These are phyloP conservation scores for Artemia franciscana DNA, from an alignment of 1,140 invertebrate species.

Conservation along the genomic window DNA sequence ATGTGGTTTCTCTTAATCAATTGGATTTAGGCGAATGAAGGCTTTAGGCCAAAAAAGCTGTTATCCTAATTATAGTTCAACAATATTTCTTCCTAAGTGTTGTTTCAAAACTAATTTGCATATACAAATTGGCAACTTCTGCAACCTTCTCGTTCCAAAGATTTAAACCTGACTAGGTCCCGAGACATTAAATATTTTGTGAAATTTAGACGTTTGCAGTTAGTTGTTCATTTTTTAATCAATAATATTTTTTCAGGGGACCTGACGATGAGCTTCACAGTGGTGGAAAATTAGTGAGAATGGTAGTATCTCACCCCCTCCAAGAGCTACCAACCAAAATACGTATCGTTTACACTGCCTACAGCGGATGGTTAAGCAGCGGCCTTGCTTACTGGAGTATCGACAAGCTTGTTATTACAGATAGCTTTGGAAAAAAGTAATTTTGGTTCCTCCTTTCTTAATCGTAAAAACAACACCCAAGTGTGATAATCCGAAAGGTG, in stretches of 20 bases:
- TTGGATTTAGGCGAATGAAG: too few relatives aligned
- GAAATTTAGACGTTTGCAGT: too few relatives aligned
- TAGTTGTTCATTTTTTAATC: too few relatives aligned
- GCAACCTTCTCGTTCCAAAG: too few relatives aligned
- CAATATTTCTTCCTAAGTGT: too few relatives aligned
- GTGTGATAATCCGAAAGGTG: background rate
- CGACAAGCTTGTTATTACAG: conserved; percentile 55
- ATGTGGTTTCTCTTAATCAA: too few relatives aligned
- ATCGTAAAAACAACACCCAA: background rate
- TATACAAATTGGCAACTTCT: too few relatives aligned
- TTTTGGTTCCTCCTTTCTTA: conserved; percentile 11
- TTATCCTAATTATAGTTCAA: too few relatives aligned
- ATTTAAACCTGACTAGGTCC: too few relatives aligned
- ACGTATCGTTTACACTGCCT: conserved; percentile 59
- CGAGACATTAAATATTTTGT: too few relatives aligned
- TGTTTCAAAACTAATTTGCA: too few relatives aligned
- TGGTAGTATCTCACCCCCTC: conserved; percentile 66
- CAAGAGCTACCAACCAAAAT: conserved; percentile 41
- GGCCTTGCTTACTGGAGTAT: conserved; percentile 42
- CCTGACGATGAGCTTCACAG: conserved; percentile 48
- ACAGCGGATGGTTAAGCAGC: conserved; percentile 73
- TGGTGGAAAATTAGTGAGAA: conserved; percentile 41
- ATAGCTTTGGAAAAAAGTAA: conserved; percentile 56
- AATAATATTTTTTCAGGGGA: conserved; percentile 37
- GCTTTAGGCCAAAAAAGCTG: too few relatives aligned